A percentile compares a stretch with the other conserved stretches of the same genome.
These are phyloP conservation scores for Pseudeuparius sepicola DNA, from an alignment of 2,888 invertebrate genomes.

Conservation along the genomic window DNA sequence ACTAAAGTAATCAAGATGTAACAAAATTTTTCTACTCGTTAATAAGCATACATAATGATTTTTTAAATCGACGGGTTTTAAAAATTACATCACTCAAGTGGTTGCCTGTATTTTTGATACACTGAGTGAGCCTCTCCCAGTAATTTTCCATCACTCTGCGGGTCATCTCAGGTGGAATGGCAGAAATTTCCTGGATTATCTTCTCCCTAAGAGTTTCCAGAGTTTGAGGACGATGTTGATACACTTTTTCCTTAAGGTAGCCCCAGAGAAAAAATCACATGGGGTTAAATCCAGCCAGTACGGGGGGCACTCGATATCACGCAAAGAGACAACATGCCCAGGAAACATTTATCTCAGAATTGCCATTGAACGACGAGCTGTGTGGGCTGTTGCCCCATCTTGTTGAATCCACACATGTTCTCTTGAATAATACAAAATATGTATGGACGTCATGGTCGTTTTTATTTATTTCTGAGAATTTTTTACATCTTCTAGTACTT, in stretches of 20 bases:
- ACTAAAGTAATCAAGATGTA: slow-evolving; percentile 8
- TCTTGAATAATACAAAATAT: too few species aligned
- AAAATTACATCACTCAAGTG: slow-evolving; percentile 7
- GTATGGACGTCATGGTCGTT: too few species aligned
- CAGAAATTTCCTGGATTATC: slow-evolving; percentile 9
- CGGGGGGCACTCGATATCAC: slow-evolving; percentile 1
- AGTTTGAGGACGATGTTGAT: slow-evolving; percentile 10
- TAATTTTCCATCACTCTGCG: too few species aligned
- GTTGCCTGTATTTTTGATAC: slow-evolving; percentile 6
- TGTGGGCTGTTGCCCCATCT: background rate
- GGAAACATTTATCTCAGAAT: slow-evolving; percentile 1
- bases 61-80: slow-evolving; percentile 9
- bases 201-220: slow-evolving; percentile 8
- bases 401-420: slow-evolving; percentile 2
- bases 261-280: slow-evolving; percentile 9
- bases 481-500: too few species aligned
- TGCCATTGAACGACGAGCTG: background rate
- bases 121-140: slow-evolving; percentile 8
- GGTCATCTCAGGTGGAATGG: slow-evolving; percentile 5
- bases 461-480: too few species aligned
- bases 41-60: slow-evolving; percentile 7
- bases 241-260: slow-evolving; percentile 10
- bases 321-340: slow-evolving; percentile 2
- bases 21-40: slow-evolving; percentile 6
- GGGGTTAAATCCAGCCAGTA: slow-evolving; percentile 6